Percentiles rank a stretch among this genome's conserved stretches.
Conservation (phyloP, 2,888 invertebrate species). For the Drosophila nr. medialis region DNA sequence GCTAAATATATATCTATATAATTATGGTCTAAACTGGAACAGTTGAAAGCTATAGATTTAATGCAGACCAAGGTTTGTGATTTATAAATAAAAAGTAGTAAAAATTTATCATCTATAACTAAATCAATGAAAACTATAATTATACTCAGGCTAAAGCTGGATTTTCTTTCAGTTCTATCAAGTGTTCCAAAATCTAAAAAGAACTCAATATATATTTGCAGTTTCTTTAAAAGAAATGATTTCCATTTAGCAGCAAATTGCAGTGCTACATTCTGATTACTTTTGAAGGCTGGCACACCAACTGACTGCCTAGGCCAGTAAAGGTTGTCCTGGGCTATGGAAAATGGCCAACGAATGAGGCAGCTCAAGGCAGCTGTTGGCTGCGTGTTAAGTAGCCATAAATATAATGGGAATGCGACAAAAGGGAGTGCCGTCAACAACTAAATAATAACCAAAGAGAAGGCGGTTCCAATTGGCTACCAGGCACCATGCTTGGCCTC, state of each 20-base stretch:
- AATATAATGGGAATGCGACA: slow-evolving; percentile 48
- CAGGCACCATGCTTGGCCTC: slow-evolving; percentile 38
- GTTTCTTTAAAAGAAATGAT: neutral
- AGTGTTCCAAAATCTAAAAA: neutral
- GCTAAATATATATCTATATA: neutral
- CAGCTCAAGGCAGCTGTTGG: slow-evolving; percentile 15
- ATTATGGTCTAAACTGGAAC: neutral
- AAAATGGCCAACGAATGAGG: neutral
- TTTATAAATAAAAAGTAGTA: no score
- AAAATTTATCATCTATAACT: neutral
- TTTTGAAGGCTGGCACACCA: neutral
- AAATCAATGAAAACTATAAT: neutral
- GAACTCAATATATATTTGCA: neutral
- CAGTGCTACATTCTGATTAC: slow-evolving; percentile 2
- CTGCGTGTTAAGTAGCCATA: slow-evolving; percentile 48
- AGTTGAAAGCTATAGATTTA: neutral
- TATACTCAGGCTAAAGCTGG: neutral
- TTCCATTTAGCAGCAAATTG: slow-evolving; percentile 1
- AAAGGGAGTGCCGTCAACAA: slow-evolving; percentile 35
- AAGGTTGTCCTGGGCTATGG: neutral
- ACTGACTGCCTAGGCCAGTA: slow-evolving; percentile 1
- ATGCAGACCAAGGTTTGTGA: no score
- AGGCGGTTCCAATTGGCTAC: slow-evolving; percentile 36
- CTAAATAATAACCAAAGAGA: neutral
- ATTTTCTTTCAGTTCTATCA: neutral